phyloP scores from a whole-genome alignment of 2,797 vertebrate genomes.

The Pangasius larnaudii region DNA sequence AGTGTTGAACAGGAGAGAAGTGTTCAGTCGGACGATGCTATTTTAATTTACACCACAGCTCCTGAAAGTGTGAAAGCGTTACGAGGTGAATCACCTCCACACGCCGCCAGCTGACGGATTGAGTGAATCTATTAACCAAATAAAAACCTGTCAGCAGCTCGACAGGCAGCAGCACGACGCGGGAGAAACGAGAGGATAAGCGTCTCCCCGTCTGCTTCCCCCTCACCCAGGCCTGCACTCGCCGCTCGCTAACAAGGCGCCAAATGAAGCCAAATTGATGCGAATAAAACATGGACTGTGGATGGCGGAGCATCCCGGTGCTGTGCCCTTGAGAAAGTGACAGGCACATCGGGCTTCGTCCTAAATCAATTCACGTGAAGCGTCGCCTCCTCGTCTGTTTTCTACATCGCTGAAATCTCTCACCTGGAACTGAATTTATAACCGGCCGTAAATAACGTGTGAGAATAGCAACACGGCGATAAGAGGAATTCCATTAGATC shows the following conservation, averaged over 20 bases:
- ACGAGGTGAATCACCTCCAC: conserved; percentile 23
- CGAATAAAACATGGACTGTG: conserved; percentile 79
- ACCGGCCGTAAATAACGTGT: conserved; percentile 91
- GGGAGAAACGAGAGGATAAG: conserved; percentile 13
- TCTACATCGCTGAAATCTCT: conserved; percentile 75
- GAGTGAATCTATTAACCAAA: conserved; percentile 51
- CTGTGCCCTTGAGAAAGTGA: conserved; percentile 75
- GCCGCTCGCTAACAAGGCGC: conserved; percentile 66
- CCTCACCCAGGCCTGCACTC: conserved; percentile 54
- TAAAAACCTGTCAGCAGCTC: conserved; percentile 43
- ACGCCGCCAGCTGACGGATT: conserved; percentile 15
- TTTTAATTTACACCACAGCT: conserved; percentile 18
- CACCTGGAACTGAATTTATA: conserved; percentile 97
- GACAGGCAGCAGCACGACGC: conserved; percentile 26
- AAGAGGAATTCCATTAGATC: conserved; percentile 97
- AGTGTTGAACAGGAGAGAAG: not conserved
- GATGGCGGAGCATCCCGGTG: conserved; percentile 50
- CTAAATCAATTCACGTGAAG: conserved; percentile 79
- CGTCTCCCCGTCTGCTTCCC: not conserved
- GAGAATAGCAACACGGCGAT: conserved; percentile 88
- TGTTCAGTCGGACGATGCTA: not conserved
- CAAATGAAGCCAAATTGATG: conserved; percentile 75
- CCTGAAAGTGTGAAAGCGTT: conserved; percentile 19
- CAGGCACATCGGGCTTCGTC: conserved; percentile 57
- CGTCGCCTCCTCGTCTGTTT: conserved; percentile 62